Conservation (phyloP, 2,113 vertebrate species). For the Lepus europaeus region DNA sequence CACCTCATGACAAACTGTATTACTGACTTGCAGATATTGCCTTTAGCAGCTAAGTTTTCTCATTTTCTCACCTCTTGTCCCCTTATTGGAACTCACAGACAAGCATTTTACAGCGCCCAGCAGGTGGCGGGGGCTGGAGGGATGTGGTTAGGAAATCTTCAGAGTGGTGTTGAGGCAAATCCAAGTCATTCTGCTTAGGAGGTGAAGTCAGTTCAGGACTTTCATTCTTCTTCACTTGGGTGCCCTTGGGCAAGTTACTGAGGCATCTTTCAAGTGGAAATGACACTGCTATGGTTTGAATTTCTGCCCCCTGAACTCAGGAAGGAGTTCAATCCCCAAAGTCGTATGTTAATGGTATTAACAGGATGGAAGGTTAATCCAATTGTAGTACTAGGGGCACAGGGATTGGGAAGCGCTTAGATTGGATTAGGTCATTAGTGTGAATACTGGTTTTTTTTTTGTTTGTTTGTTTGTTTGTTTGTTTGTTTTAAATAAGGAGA, state of each 20-base stretch:
- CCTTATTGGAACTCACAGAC: not conserved
- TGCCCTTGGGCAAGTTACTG: not conserved
- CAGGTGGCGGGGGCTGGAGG: not conserved
- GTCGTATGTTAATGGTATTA: too few relatives aligned
- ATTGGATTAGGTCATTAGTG: too few relatives aligned
- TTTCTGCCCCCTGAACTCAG: too few relatives aligned
- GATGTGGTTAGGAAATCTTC: not conserved
- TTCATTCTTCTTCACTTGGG: not conserved
- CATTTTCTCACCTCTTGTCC: not conserved
- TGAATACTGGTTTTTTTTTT: too few relatives aligned
- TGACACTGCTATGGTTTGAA: not conserved
- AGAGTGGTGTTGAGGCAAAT: not conserved
- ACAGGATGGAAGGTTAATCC: too few relatives aligned
- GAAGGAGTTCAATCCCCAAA: too few relatives aligned
- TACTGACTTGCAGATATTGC: constrained; percentile 24
- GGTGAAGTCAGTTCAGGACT: not conserved
- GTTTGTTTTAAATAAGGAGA: too few relatives aligned
- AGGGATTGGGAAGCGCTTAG: too few relatives aligned
- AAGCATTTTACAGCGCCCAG: constrained; percentile 18
- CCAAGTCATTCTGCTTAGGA: not conserved
- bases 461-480: too few relatives aligned
- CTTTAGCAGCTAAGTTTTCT: not conserved
- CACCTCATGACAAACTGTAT: not conserved
- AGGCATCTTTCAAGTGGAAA: not conserved
- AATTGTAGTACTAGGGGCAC: too few relatives aligned